A percentile compares a stretch with the other conserved stretches of the same genome.
Conservation (phyloP, 2,888 invertebrate genomes). For the Ophion ventricosus region DNA sequence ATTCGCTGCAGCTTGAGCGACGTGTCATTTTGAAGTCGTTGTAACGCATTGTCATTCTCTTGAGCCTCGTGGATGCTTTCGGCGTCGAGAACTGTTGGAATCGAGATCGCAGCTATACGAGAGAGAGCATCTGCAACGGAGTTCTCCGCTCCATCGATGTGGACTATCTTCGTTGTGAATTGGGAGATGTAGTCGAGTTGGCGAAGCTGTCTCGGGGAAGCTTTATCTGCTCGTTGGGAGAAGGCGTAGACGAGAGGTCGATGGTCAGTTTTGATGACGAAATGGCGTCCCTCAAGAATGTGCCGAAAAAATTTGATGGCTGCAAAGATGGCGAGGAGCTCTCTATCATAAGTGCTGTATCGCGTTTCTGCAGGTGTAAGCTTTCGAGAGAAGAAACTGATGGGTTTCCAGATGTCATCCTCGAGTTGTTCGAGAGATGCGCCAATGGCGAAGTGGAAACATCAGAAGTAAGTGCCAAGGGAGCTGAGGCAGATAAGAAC, state of each 20-base stretch:
- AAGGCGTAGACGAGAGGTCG: conserved; percentile 45
- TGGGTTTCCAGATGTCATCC: conserved; percentile 35
- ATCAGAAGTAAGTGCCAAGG: conserved; percentile 27
- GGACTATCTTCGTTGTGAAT: conserved; percentile 45
- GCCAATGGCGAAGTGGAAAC: conserved; percentile 31
- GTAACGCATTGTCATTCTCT: conserved; percentile 32
- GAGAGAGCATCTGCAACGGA: conserved; percentile 49
- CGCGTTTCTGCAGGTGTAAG: conserved; percentile 29
- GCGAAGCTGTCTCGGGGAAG: conserved; percentile 40
- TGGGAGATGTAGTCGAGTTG: too few relatives aligned
- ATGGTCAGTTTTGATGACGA: conserved; percentile 56
- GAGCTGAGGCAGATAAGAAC: background rate
- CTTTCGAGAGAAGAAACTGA: conserved; percentile 42
- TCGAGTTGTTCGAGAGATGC: conserved; percentile 27
- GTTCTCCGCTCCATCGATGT: conserved; percentile 48
- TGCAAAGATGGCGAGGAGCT: conserved; percentile 54
- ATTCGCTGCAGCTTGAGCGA: conserved; percentile 44
- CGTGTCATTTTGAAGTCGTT: background rate
- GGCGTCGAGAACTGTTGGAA: conserved; percentile 34
- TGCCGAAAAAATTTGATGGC: conserved; percentile 40
- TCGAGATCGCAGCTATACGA: conserved; percentile 40
- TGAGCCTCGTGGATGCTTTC: conserved; percentile 33
- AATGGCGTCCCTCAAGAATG: conserved; percentile 43
- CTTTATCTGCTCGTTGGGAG: conserved; percentile 36
- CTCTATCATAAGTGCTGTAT: conserved; percentile 53